Base-by-base conservation (phyloP, 2,888 invertebrate genomes). In the Cordylochernes scorpioides region DNA sequence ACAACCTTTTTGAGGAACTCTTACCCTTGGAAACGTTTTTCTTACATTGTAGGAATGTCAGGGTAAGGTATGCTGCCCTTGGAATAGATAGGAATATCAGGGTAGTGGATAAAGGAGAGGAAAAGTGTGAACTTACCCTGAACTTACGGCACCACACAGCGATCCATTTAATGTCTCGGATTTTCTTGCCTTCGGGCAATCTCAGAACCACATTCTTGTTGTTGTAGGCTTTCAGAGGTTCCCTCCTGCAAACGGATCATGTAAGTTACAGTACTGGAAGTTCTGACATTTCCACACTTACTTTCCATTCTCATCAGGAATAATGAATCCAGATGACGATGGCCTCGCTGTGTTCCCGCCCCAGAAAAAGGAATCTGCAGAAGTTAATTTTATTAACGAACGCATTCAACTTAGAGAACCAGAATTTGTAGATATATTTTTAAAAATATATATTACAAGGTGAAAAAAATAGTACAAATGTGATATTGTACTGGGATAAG, bases 91-190 rank as follows among this genome's bases (percentile, higher is more conserved):
- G n/a, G n/a, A n/a, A n/a, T n/a, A n/a, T n/a, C n/a, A n/a, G n/a
- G n/a, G n/a, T n/a, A n/a, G n/a, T n/a, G n/a, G n/a, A 19, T 25
- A 25, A 25, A 12, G n/a, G 16, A 10, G 16, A 4, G 12, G 6
- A 4, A 16, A 15, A 13, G 17, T 15, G n/a, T 15, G 14, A 17
- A 62, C 68, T 71, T 53, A 82, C 82, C 46, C 78, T 75, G 52
- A 80, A 80, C 50, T 78, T 62, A 43, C 72, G 60, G 56, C 80
- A 80, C 82, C 82, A 84, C 27, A 84, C 75, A 39, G 78, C 73
- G 43, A 84, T 62, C 77, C 78, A 84, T 56, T 69, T 68, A 57
- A 82, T 72, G 57, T 84, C 80, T 45, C 69, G 62, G 50, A 84
- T 65, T 19, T 72, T 65, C 56, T 71, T 72, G 37, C 73, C 75